Percentiles rank a stretch among this genome's conserved stretches.
Conservation (phyloP, 1,140 invertebrate species). For the Monomorium pharaonis region DNA sequence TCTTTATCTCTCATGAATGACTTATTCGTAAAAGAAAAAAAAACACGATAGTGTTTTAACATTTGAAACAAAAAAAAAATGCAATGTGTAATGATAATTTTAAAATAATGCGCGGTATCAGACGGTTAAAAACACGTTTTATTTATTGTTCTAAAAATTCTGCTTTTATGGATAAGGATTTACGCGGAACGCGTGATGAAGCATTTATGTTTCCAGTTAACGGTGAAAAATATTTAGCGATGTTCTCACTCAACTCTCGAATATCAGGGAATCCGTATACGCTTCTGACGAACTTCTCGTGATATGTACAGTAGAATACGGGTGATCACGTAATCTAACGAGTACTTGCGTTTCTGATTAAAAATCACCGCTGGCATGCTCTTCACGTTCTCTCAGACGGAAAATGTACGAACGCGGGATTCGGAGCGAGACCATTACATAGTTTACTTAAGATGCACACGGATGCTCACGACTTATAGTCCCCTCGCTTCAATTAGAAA, state of each 20-base stretch:
- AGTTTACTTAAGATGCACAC: slow-evolving; percentile 23
- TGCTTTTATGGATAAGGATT: background rate
- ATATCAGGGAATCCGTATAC: background rate
- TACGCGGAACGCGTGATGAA: background rate
- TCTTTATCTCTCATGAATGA: background rate
- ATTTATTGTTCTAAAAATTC: background rate
- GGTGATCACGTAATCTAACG: slow-evolving; percentile 27
- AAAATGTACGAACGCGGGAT: background rate
- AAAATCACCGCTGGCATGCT: slow-evolving; percentile 28
- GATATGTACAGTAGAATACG: slow-evolving; percentile 1
- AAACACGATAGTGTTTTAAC: background rate
- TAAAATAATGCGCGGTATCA: background rate
- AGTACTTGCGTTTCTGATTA: slow-evolving; percentile 56
- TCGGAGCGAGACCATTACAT: slow-evolving; percentile 30
- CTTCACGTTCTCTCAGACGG: slow-evolving; percentile 4
- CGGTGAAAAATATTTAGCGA: background rate
- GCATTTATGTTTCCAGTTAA: background rate
- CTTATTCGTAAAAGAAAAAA: background rate
- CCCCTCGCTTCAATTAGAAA: slow-evolving; percentile 1
- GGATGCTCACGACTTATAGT: background rate
- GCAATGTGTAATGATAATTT: background rate
- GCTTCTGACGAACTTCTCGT: background rate
- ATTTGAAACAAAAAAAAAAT: background rate
- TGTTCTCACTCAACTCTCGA: background rate
- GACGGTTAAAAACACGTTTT: background rate